Evolutionary conservation across 92 coral and sea anemone genomes (phyloP).

Genomic region (Epizoanthus rinbou): DNA sequence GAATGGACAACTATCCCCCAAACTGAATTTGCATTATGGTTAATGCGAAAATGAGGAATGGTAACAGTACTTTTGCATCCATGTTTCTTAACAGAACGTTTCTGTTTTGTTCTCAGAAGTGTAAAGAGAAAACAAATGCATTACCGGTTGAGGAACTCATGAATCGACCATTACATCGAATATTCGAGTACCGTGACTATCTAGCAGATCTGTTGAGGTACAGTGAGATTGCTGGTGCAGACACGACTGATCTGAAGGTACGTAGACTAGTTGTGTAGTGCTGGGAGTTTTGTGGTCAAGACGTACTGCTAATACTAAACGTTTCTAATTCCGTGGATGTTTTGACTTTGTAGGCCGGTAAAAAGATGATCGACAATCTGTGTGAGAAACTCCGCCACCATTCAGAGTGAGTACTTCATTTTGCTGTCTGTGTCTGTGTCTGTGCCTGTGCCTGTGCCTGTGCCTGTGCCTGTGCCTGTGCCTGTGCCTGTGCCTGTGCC

Average conservation of each 20-base stretch:
- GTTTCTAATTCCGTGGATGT: neutral
- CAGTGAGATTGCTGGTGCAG: slow-evolving; percentile 68
- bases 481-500: too few relatives aligned
- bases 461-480: too few relatives aligned
- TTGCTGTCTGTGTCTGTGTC: too few relatives aligned
- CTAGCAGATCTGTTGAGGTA: slow-evolving; percentile 72
- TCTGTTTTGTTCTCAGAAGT: slow-evolving; percentile 49
- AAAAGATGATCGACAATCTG: slow-evolving; percentile 76
- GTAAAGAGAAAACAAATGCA: slow-evolving; percentile 55
- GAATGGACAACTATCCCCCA: too few relatives aligned
- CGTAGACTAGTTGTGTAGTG: neutral
- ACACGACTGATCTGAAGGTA: slow-evolving; percentile 84
- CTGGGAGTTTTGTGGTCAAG: neutral
- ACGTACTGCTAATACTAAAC: too few relatives aligned
- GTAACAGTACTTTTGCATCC: neutral
- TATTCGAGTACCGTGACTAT: slow-evolving; percentile 80
- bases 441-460: too few relatives aligned
- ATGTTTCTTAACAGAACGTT: neutral
- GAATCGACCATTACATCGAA: slow-evolving; percentile 85
- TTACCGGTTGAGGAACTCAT: slow-evolving; percentile 81
- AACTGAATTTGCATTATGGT: too few relatives aligned
- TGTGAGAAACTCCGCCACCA: slow-evolving; percentile 82
- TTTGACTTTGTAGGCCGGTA: slow-evolving; percentile 68
- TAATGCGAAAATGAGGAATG: too few relatives aligned
- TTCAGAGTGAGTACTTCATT: slow-evolving; percentile 69